Conservation (phyloP, 2,113 vertebrate genomes). For the Muscicapa adusta region DNA sequence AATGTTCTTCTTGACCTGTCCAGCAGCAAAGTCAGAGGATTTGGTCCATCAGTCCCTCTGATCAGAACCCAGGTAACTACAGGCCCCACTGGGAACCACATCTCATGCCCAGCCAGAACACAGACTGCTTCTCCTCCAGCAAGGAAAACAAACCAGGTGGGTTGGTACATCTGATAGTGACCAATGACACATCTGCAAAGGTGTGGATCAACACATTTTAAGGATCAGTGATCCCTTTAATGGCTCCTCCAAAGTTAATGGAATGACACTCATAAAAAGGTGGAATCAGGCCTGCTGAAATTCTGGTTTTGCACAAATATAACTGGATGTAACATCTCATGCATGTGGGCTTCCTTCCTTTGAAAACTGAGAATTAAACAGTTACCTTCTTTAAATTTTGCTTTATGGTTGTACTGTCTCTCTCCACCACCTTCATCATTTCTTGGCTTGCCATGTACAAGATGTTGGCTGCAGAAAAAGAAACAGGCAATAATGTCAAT, state of each 20-base stretch:
- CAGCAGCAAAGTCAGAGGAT: neutral
- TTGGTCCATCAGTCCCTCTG: neutral
- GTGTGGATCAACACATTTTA: neutral
- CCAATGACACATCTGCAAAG: neutral
- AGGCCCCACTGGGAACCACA: neutral
- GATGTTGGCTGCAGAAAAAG: slow-evolving; percentile 78
- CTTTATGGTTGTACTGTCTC: slow-evolving; percentile 84
- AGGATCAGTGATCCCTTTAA: neutral
- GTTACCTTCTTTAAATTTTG: slow-evolving; percentile 89
- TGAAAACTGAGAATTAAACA: neutral
- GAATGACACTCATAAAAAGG: neutral
- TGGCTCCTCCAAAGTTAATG: neutral
- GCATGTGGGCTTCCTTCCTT: neutral
- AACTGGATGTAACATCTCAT: neutral
- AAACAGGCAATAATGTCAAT: neutral
- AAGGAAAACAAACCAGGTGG: neutral
- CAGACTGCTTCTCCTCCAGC: neutral
- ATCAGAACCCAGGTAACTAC: neutral
- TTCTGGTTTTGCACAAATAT: neutral
- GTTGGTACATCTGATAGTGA: neutral
- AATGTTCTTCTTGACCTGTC: neutral
- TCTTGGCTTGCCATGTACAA: slow-evolving; percentile 92
- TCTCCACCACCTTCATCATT: slow-evolving; percentile 83
- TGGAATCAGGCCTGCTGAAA: neutral
- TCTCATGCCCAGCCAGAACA: neutral